phyloP scores from a whole-genome alignment of 1,140 invertebrate species.

The Gonioctena quinquepunctata region DNA sequence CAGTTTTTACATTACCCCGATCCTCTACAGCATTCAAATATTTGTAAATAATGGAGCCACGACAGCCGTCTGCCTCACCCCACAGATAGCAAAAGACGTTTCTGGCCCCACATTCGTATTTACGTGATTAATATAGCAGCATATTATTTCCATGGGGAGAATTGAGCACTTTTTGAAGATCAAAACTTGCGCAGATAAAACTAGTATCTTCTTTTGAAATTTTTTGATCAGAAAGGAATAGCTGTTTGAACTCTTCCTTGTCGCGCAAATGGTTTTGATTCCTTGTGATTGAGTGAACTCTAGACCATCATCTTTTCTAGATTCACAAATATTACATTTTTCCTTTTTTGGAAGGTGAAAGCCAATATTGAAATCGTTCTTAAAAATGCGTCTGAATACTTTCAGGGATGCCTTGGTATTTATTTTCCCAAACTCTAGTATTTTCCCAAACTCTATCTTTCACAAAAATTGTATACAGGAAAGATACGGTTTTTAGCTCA shows the following conservation, averaged over 20 bases:
- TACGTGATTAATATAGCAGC: neutral
- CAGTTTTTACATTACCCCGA: neutral
- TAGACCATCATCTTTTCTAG: slow-evolving; percentile 23
- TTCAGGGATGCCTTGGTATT: neutral
- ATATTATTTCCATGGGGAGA: neutral
- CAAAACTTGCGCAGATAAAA: slow-evolving; percentile 6
- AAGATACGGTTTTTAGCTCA: slow-evolving; percentile 32
- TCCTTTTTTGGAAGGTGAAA: slow-evolving; percentile 43
- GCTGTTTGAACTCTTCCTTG: slow-evolving; percentile 1
- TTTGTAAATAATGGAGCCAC: slow-evolving; percentile 13
- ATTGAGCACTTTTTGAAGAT: slow-evolving; percentile 15
- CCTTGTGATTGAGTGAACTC: no score
- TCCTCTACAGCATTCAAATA: slow-evolving; percentile 33
- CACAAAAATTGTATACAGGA: slow-evolving; percentile 26
- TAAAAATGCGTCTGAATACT: slow-evolving; percentile 28
- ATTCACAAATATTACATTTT: slow-evolving; percentile 34
- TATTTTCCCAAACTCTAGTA: neutral
- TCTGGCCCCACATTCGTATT: slow-evolving; percentile 13
- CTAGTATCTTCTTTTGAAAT: neutral
- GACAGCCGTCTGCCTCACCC: slow-evolving; percentile 14
- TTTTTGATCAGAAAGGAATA: slow-evolving; percentile 14
- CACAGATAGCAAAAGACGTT: slow-evolving; percentile 22
- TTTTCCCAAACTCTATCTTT: no score
- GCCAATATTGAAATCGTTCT: slow-evolving; percentile 33
- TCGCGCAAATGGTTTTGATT: neutral